A percentile compares a stretch with the other conserved stretches of the same genome.
Evolutionary conservation across 2,888 invertebrate genomes (phyloP).

Genomic region (Tromatobia lineatoria): DNA sequence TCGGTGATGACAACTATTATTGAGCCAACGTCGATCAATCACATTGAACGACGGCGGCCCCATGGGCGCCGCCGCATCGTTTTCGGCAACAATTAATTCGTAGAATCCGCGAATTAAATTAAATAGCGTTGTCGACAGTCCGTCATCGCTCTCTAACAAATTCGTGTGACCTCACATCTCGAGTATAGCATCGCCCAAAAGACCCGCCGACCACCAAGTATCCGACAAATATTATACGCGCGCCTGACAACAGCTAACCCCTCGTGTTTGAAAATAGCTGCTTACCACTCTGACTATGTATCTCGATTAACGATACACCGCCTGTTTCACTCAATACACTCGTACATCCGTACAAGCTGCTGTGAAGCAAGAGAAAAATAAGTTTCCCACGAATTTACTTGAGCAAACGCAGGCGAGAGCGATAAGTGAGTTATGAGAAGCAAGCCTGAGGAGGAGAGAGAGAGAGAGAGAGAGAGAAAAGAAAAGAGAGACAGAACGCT

Average conservation of each 20-base stretch:
- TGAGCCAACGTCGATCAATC: neutral
- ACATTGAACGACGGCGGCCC: neutral
- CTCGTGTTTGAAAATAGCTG: conserved; percentile 67
- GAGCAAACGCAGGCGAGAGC: conserved; percentile 16
- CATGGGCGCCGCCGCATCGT: neutral
- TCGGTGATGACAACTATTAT: neutral
- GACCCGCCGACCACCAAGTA: neutral
- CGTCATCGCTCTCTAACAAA: neutral
- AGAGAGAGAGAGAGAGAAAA: neutral
- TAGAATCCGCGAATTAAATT: neutral
- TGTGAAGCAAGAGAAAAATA: conserved; percentile 25
- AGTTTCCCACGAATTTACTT: conserved; percentile 38
- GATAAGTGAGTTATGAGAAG: conserved; percentile 3
- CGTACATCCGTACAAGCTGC: neutral
- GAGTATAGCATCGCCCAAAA: conserved; percentile 1
- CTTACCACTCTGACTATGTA: conserved; percentile 33
- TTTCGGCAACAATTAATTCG: conserved; percentile 6
- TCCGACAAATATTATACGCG: conserved; percentile 25
- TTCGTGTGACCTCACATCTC: conserved; percentile 9
- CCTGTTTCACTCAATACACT: conserved; percentile 24
- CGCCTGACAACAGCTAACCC: conserved; percentile 69
- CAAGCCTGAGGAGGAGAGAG: neutral
- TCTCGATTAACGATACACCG: conserved; percentile 54
- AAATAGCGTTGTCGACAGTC: neutral
- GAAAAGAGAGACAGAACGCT: conserved; percentile 12